phyloP scores from a whole-genome alignment of 2,888 invertebrate genomes.

The Cacoxenus indagator region DNA sequence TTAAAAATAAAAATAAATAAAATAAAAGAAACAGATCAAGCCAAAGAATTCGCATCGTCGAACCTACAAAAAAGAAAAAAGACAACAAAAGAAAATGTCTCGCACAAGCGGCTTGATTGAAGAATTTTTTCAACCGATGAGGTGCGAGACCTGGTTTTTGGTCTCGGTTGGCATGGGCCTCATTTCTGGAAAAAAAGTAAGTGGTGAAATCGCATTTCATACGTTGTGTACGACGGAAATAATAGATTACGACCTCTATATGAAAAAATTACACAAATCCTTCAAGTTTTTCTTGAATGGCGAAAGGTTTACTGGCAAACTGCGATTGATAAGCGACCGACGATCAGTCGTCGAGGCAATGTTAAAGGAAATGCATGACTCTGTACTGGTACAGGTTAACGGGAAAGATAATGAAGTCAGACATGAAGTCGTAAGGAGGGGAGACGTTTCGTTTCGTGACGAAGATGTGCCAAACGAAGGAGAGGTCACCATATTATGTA shows the following conservation, averaged over 20 bases:
- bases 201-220: slow-evolving; percentile 34
- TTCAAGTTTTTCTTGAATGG: slow-evolving; percentile 50
- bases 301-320: slow-evolving; percentile 45
- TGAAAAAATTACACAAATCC: slow-evolving; percentile 50
- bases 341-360: slow-evolving; percentile 46
- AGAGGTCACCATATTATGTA: slow-evolving; percentile 41
- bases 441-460: slow-evolving; percentile 38
- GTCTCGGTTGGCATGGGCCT: slow-evolving; percentile 54
- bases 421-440: slow-evolving; percentile 44
- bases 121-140: slow-evolving; percentile 22
- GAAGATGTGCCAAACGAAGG: slow-evolving; percentile 30
- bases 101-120: slow-evolving; percentile 46
- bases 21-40: too few species aligned
- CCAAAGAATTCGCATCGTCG: too few species aligned
- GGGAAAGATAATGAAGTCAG: slow-evolving; percentile 41
- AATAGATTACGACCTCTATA: slow-evolving; percentile 45
- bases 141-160: slow-evolving; percentile 61
- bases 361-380: slow-evolving; percentile 35
- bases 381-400: slow-evolving; percentile 49
- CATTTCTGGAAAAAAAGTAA: slow-evolving; percentile 31
- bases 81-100: too few species aligned
- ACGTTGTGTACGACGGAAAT: slow-evolving; percentile 59
- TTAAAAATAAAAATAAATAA: too few species aligned
- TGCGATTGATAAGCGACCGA: slow-evolving; percentile 56
- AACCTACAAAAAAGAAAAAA: too few species aligned